Conservation (phyloP, 92 coral and sea anemone genomes). For the Bergia sp. region DNA sequence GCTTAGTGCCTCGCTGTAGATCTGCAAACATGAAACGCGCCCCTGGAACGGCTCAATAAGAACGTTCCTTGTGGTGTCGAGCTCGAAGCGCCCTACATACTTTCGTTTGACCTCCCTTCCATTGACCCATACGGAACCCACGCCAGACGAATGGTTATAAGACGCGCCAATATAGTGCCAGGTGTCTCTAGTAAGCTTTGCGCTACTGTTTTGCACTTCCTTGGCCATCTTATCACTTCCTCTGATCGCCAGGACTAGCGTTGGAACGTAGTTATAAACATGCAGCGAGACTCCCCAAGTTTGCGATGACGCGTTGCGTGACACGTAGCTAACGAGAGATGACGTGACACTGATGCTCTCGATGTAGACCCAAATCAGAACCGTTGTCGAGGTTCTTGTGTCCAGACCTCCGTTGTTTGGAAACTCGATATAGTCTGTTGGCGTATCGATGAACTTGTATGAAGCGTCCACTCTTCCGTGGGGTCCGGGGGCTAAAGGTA, state of each 20-base stretch:
- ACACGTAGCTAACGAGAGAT: constrained; percentile 26
- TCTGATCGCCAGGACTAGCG: neutral
- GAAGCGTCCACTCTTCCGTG: constrained; percentile 35
- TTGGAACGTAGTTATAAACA: neutral
- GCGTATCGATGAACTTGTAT: neutral
- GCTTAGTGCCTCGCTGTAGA: constrained; percentile 39
- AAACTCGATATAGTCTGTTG: constrained; percentile 34
- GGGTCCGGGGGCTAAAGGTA: constrained; percentile 49
- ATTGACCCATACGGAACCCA: constrained; percentile 46
- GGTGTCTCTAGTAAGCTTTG: neutral
- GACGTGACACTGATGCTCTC: constrained; percentile 29
- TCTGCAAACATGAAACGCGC: constrained; percentile 48
- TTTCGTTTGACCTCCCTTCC: neutral
- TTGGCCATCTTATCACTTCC: neutral
- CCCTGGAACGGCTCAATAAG: constrained; percentile 36
- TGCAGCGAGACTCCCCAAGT: constrained; percentile 24
- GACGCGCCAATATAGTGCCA: constrained; percentile 54
- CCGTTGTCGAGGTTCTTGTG: constrained; percentile 30
- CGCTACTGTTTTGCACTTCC: neutral
- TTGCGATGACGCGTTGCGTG: neutral
- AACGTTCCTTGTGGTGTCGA: neutral
- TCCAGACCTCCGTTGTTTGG: constrained; percentile 52
- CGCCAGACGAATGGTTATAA: constrained; percentile 44
- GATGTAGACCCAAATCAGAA: constrained; percentile 38
- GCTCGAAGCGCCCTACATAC: neutral